phyloP scores from a whole-genome alignment of 2,113 vertebrate species.

The Cheilinus undulatus region DNA sequence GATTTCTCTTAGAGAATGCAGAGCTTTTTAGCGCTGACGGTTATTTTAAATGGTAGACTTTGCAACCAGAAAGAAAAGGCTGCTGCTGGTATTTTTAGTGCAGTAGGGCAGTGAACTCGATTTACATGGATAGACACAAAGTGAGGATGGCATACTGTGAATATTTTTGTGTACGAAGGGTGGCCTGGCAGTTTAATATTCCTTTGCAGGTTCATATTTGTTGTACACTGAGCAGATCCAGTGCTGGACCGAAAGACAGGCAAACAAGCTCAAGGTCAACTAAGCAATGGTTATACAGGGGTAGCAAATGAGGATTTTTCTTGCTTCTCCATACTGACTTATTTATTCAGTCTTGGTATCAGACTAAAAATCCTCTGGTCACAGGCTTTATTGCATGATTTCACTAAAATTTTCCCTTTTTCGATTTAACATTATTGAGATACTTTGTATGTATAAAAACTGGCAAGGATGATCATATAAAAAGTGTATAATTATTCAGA shows the following conservation, averaged over 20 bases:
- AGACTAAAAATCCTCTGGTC: background rate
- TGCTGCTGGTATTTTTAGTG: background rate
- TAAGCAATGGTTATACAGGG: background rate
- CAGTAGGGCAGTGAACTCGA: no score
- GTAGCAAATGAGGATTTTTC: background rate
- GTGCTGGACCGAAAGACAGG: background rate
- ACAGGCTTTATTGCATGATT: background rate
- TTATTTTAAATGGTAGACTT: background rate
- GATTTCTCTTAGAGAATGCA: background rate
- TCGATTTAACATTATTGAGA: background rate
- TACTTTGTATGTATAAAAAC: no score
- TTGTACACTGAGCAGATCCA: background rate
- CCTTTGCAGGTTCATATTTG: background rate
- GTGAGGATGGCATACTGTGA: no score
- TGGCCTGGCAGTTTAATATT: background rate
- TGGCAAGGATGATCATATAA: no score
- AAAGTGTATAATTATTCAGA: no score
- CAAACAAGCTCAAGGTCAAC: slow-evolving; percentile 19
- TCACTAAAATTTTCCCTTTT: background rate
- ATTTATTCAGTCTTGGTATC: background rate
- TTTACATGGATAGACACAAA: no score
- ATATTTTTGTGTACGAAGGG: no score
- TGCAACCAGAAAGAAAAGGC: background rate
- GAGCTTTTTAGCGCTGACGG: background rate
- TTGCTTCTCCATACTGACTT: background rate